Base-by-base conservation (phyloP, 2,113 vertebrate species). In the Donacobius atricapilla region DNA sequence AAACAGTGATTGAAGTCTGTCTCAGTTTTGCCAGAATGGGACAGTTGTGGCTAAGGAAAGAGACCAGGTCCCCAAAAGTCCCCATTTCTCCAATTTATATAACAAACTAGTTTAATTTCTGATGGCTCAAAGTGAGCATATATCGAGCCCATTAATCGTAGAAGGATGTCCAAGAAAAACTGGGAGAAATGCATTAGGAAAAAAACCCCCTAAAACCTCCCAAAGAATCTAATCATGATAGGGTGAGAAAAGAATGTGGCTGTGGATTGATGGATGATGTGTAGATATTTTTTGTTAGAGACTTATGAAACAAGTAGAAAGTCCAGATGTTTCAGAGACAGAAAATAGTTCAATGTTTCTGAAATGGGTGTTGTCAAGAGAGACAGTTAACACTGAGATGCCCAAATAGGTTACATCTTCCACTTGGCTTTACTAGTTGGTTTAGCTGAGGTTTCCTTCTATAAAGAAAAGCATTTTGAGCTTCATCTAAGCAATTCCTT, bases 271-370 rank as follows among this genome's bases (percentile, higher is more conserved):
- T 96, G 90, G 82, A 96, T 96, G 84, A 96, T 89, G 92, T 96
- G 96, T 83, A 94, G 95, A 84, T 95, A 95, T 63, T 91, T 95
- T 94, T 89, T 94, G 77, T 87, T 95, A 84, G 54, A 77, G 87
- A 81, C 82, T 96, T 95, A 93, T 94, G 93, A 95, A 97, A 95
- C 77, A 84, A 96, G 94, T 89, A 82, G 95, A 95, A 96, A 96
- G 65, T 97, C 92, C 95, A 97, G 90, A 95, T 96, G 93, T 96
- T 97, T 90, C 78, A 93, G 87, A 82, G 44, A 91, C 70, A 89
- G 61, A 89, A 93, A 93, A 96, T 87, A 87, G 84, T 79, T 93
- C 81, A 93, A 7, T 95, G 87, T 94, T 97, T 94, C 87, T 94
- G 84, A 97, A 93, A 84, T 44, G 70, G 84, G 51, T 93, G 81